These are phyloP conservation scores for Alosa alosa DNA, from an alignment of 2,113 vertebrate genomes.

Conservation along the genomic window DNA sequence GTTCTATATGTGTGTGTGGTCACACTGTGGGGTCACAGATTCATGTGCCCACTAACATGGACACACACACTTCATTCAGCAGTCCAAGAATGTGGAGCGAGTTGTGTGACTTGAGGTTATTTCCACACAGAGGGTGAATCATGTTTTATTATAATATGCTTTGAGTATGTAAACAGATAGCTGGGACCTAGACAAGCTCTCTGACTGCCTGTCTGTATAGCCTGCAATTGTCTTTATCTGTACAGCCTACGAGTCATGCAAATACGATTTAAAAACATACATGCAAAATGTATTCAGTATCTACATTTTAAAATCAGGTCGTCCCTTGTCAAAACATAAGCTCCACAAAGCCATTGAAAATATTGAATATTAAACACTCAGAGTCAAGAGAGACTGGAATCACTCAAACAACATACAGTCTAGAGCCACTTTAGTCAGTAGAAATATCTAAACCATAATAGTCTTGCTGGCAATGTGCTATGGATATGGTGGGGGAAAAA, in stretches of 20 bases:
- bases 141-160: neutral
- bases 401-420: too few relatives aligned
- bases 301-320: too few relatives aligned
- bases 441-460: too few relatives aligned
- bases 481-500: neutral
- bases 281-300: too few relatives aligned
- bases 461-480: too few relatives aligned
- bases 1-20: neutral
- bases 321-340: too few relatives aligned
- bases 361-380: too few relatives aligned
- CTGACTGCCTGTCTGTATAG: neutral
- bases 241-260: too few relatives aligned
- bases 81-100: neutral
- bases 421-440: too few relatives aligned
- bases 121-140: neutral
- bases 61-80: neutral
- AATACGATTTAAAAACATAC: too few relatives aligned
- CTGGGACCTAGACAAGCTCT: neutral
- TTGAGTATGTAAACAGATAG: neutral
- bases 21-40: neutral
- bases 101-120: neutral
- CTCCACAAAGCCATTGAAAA: neutral
- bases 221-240: too few relatives aligned
- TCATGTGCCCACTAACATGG: neutral
- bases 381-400: too few relatives aligned